phyloP scores from a whole-genome alignment of 2,888 invertebrate genomes.

The Pimpla rufipes region DNA sequence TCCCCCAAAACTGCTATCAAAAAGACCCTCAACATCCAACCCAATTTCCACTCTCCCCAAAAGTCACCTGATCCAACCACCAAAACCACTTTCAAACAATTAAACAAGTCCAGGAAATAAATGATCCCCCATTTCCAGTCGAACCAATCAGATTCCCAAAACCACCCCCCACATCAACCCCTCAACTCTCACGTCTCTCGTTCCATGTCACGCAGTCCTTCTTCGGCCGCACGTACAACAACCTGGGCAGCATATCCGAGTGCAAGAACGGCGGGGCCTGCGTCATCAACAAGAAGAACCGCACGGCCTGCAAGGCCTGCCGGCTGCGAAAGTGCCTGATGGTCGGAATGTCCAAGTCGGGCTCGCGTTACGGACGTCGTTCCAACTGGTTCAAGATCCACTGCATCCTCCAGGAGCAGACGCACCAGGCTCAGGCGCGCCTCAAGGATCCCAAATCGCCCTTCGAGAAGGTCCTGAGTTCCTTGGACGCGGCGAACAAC shows the following conservation, averaged over 20 bases:
- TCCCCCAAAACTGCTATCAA: too few species aligned
- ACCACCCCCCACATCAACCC: neutral
- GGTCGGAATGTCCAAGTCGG: conserved; percentile 97
- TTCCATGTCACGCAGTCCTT: conserved; percentile 91
- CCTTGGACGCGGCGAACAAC: conserved; percentile 81
- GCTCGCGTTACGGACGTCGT: conserved; percentile 94
- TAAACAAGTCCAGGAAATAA: too few species aligned
- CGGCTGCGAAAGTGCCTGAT: conserved; percentile 93
- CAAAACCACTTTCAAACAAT: too few species aligned
- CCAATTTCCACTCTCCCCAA: too few species aligned
- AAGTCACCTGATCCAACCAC: too few species aligned
- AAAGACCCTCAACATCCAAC: too few species aligned
- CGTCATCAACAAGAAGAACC: conserved; percentile 96
- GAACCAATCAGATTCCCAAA: too few species aligned
- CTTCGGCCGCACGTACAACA: conserved; percentile 97
- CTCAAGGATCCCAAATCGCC: conserved; percentile 80
- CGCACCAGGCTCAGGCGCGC: conserved; percentile 80
- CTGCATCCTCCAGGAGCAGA: conserved; percentile 87
- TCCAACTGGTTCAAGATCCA: conserved; percentile 98
- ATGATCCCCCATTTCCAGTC: too few species aligned
- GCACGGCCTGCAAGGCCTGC: conserved; percentile 96
- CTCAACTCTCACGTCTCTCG: conserved; percentile 42
- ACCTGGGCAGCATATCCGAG: conserved; percentile 94
- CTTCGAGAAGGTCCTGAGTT: conserved; percentile 81
- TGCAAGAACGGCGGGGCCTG: conserved; percentile 97